These are phyloP conservation scores for Dryocosmus kuriphilus DNA, from an alignment of 2,888 invertebrate species.

Conservation along the genomic window DNA sequence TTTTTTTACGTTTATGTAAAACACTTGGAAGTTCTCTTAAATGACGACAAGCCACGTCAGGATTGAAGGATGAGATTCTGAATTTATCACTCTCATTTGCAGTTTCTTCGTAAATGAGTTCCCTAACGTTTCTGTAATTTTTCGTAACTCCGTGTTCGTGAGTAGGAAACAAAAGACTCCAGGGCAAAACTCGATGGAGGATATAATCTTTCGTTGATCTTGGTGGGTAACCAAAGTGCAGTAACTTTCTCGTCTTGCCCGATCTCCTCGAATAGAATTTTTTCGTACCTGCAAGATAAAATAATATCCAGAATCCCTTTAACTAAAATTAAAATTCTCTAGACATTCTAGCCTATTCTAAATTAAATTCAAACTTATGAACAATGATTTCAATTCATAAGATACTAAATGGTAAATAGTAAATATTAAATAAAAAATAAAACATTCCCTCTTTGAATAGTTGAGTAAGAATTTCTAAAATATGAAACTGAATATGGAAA, in stretches of 20 bases:
- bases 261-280: neutral
- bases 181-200: constrained; percentile 55
- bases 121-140: constrained; percentile 49
- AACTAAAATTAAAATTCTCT: neutral
- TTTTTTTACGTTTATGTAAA: neutral
- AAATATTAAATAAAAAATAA: neutral
- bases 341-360: no score
- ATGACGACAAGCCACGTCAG: neutral
- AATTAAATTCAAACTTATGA: neutral
- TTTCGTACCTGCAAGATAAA: neutral
- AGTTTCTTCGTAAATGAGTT: constrained; percentile 50
- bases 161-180: constrained; percentile 50
- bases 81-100: neutral
- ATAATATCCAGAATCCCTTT: neutral
- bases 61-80: constrained; percentile 33
- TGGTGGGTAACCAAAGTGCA: constrained; percentile 6
- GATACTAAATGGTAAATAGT: no score
- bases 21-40: neutral
- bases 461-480: neutral
- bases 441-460: neutral
- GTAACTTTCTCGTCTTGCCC: neutral
- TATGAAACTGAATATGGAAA: neutral
- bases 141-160: constrained; percentile 52
- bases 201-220: constrained; percentile 6
- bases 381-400: neutral